Conservation (phyloP, 2,888 invertebrate species). For the Drosophila villosipedis region DNA sequence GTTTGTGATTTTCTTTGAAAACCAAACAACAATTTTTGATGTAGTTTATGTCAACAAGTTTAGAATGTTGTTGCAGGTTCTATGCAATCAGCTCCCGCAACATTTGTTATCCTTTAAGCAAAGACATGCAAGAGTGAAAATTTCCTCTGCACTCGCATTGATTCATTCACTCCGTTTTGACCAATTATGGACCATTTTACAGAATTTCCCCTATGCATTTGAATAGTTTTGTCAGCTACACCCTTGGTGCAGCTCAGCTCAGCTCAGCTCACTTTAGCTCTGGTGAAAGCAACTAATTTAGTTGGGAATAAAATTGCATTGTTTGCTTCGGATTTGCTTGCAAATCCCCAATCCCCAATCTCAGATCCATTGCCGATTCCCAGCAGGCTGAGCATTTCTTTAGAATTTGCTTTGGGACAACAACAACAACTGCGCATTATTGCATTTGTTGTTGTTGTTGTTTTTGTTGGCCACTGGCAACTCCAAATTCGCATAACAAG, state of each 20-base stretch:
- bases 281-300: constrained; percentile 60
- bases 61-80: neutral
- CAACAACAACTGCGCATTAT: constrained; percentile 1
- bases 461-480: constrained; percentile 30
- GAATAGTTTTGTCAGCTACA: constrained; percentile 11
- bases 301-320: constrained; percentile 66
- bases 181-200: constrained; percentile 66
- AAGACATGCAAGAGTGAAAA: constrained; percentile 24
- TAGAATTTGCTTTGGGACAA: constrained; percentile 47
- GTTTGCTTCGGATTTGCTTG: constrained; percentile 53
- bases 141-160: neutral
- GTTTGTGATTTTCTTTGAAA: neutral
- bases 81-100: neutral
- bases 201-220: constrained; percentile 50
- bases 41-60: neutral
- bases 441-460: constrained; percentile 21
- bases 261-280: constrained; percentile 2
- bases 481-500: constrained; percentile 70
- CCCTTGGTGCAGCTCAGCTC: neutral
- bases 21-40: no score
- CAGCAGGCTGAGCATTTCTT: constrained; percentile 65
- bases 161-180: constrained; percentile 29
- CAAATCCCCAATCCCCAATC: constrained; percentile 5
- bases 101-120: neutral
- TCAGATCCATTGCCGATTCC: constrained; percentile 41